These are phyloP conservation scores for Xiphias gladius DNA, from an alignment of 2,113 vertebrate species.

Conservation along the genomic window DNA sequence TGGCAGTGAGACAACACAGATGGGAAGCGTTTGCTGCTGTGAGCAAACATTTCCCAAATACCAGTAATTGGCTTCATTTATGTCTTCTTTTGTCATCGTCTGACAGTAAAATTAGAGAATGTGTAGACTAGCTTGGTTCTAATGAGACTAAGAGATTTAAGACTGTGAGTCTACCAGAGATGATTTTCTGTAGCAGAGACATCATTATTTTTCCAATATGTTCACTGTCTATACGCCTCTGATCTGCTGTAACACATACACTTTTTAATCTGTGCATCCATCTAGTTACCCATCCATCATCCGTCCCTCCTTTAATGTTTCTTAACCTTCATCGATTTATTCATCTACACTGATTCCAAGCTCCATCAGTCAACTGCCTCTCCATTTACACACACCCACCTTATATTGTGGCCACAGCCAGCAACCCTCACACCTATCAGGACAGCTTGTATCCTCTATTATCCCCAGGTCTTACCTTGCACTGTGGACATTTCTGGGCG, in stretches of 20 bases:
- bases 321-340: slow-evolving; percentile 58
- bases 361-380: slow-evolving; percentile 46
- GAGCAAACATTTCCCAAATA: slow-evolving; percentile 57
- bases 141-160: slow-evolving; percentile 41
- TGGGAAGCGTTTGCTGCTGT: slow-evolving; percentile 43
- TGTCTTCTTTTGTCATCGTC: slow-evolving; percentile 54
- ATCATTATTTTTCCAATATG: slow-evolving; percentile 38
- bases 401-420: not conserved
- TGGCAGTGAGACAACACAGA: slow-evolving; percentile 42
- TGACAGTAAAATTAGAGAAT: slow-evolving; percentile 60
- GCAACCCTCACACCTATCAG: slow-evolving; percentile 76
- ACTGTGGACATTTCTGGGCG: slow-evolving; percentile 97
- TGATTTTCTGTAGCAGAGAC: slow-evolving; percentile 25
- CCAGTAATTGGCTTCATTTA: slow-evolving; percentile 56
- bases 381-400: slow-evolving; percentile 7
- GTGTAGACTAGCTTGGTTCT: slow-evolving; percentile 27
- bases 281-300: slow-evolving; percentile 54
- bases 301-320: slow-evolving; percentile 24
- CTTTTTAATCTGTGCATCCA: slow-evolving; percentile 6
- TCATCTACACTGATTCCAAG: slow-evolving; percentile 37
- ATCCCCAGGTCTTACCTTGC: slow-evolving; percentile 86
- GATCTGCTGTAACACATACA: slow-evolving; percentile 23
- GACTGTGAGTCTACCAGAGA: slow-evolving; percentile 24
- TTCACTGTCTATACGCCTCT: not conserved
- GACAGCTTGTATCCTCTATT: not conserved